Evolutionary conservation across 2,113 vertebrate genomes (phyloP).

Genomic region (Odontesthes bonariensis): DNA sequence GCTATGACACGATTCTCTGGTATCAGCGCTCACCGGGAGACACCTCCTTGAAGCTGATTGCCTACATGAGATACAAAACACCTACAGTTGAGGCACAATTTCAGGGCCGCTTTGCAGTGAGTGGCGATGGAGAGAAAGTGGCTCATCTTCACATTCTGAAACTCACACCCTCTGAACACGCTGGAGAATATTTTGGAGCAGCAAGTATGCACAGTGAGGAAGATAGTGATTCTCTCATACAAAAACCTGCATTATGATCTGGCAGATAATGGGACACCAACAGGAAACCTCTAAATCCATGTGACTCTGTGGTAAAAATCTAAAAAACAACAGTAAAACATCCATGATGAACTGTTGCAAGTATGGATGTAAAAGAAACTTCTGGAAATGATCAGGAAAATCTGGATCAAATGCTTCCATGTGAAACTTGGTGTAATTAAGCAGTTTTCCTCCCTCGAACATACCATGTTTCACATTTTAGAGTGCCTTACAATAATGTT

Average conservation of each 20-base stretch:
- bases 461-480: neutral
- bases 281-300: slow-evolving; percentile 40
- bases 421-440: too few species aligned
- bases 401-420: too few species aligned
- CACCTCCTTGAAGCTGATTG: slow-evolving; percentile 46
- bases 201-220: slow-evolving; percentile 61
- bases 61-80: neutral
- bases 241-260: slow-evolving; percentile 50
- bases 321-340: neutral
- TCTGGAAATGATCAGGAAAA: too few species aligned
- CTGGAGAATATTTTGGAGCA: slow-evolving; percentile 72
- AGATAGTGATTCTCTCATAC: slow-evolving; percentile 36
- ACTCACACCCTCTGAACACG: slow-evolving; percentile 37
- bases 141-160: slow-evolving; percentile 53
- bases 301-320: neutral
- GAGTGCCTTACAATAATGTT: too few species aligned
- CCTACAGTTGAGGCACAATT: neutral
- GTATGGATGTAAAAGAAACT: too few species aligned
- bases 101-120: slow-evolving; percentile 38
- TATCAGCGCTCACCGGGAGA: slow-evolving; percentile 50
- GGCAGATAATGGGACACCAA: neutral
- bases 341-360: neutral
- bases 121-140: slow-evolving; percentile 53
- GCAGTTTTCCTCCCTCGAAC: slow-evolving; percentile 1
- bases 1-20: slow-evolving; percentile 65